These are phyloP conservation scores for Megatriorchis doriae DNA, from an alignment of 2,113 vertebrate species.

Conservation along the genomic window DNA sequence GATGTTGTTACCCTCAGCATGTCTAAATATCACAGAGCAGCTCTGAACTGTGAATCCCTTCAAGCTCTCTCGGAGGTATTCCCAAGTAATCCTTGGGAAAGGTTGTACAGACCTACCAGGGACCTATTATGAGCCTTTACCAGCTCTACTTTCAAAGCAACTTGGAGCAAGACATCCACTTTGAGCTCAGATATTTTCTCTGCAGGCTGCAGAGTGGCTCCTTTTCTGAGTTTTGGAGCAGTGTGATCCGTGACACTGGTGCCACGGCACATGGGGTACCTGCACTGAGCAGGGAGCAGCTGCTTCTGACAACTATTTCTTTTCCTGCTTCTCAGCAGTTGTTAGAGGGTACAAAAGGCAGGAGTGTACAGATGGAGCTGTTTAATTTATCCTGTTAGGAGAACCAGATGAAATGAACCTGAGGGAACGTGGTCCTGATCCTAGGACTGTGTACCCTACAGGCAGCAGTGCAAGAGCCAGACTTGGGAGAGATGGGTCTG, in stretches of 20 bases:
- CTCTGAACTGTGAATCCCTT: not conserved
- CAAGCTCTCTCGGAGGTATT: not conserved
- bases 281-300: not conserved
- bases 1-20: not conserved
- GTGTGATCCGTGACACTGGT: rapidly evolving
- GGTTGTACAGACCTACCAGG: not conserved
- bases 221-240: not conserved
- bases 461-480: not conserved
- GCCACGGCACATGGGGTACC: too few relatives aligned
- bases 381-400: not conserved
- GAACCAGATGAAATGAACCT: not conserved
- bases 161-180: not conserved
- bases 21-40: not conserved
- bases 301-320: not conserved
- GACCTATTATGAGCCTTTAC: not conserved
- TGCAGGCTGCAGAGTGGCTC: not conserved
- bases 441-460: not conserved
- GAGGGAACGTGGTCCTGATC: not conserved
- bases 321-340: not conserved
- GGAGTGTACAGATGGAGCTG: not conserved
- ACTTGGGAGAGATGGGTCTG: not conserved
- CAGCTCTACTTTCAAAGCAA: not conserved
- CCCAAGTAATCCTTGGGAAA: not conserved
- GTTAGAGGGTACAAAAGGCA: not conserved
- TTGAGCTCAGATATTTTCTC: not conserved